Percentiles rank a stretch among this genome's conserved stretches.
Evolutionary conservation across 1,140 invertebrate genomes (phyloP).

Genomic region (Zaprionus vittiger): DNA sequence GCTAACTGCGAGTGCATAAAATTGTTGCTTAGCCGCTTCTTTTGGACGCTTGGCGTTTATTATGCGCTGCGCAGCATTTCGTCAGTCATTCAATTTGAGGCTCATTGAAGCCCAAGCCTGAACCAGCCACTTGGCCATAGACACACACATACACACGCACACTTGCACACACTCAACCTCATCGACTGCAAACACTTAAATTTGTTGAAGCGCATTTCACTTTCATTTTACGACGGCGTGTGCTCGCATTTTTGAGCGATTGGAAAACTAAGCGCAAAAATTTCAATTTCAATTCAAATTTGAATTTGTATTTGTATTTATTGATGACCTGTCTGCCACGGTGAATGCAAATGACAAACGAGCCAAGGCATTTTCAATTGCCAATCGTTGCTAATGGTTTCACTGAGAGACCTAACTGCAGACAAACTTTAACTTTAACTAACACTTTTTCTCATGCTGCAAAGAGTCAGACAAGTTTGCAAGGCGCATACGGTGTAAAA

Average conservation of each 20-base stretch:
- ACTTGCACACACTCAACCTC: neutral
- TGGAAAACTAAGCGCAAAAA: slow-evolving; percentile 61
- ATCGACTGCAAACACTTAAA: slow-evolving; percentile 54
- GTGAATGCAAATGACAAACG: slow-evolving; percentile 69
- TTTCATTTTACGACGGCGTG: slow-evolving; percentile 63
- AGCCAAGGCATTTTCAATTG: slow-evolving; percentile 32
- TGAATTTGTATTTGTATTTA: slow-evolving; percentile 50
- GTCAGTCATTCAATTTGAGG: slow-evolving; percentile 70
- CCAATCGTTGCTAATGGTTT: slow-evolving; percentile 6
- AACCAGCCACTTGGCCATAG: slow-evolving; percentile 50
- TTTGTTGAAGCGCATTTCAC: slow-evolving; percentile 74
- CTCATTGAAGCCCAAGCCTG: slow-evolving; percentile 64
- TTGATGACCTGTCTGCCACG: slow-evolving; percentile 63
- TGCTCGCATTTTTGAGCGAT: slow-evolving; percentile 36
- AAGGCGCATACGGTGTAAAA: no score
- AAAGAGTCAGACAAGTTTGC: neutral
- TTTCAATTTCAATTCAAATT: slow-evolving; percentile 58
- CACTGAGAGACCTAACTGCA: neutral
- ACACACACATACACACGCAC: slow-evolving; percentile 16
- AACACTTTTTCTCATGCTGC: neutral
- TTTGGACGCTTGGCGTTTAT: slow-evolving; percentile 52
- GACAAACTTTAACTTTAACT: neutral
- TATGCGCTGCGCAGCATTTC: slow-evolving; percentile 72
- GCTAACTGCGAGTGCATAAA: slow-evolving; percentile 32
- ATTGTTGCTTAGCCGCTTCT: slow-evolving; percentile 43